Evolutionary conservation across 2,113 vertebrate species (phyloP), one percentile per base, ranked within the genome.

Genomic region (Rhea americana): DNA sequence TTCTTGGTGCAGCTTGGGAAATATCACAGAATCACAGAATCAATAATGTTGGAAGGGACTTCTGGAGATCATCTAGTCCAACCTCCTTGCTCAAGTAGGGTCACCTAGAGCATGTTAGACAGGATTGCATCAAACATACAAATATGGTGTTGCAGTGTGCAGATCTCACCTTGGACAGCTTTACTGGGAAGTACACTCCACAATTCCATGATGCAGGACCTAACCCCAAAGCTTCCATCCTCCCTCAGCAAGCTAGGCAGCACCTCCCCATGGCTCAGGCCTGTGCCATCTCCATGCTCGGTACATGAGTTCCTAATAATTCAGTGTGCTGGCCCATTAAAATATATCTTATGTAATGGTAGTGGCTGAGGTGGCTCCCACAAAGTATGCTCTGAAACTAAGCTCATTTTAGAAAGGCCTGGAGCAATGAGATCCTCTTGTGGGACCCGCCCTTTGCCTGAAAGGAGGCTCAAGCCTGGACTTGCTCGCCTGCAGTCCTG

Each of bases 391-490:
- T 80, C 90, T 81, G 70, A 86, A 93, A 70, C 85, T 70, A 39
- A 0, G 13, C 68, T 95, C 9, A 0, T 63, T 90, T 90, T 26
- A 87, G 83, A 85, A 82, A 85, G 88, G 90, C 94, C 94, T 76
- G 78, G 55, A 95, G 95, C 90, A 3, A 82, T 39, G 78, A 93
- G 92, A 93, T 92, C 73, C 83, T 92, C 78, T 74, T 35, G 28
- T 37, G 17, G 48, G 91, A 90, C 84, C 93, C 96, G 92, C 94
- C 94, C 96, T 91, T 75, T 1, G n/a, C 76, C 82, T 25, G 11
- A 74, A 45, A 91, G 65, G 67, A 77, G 72, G 72, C 78, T 96
- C 94, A 96, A 92, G 96, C 53, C 86, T 47, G 68, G 91, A 19
- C 94, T 93, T 94, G 87, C 76, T 93, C 8, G 2, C 72, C 56